Conservation (phyloP, 2,888 invertebrate species). For the Drosophila demipolita region DNA sequence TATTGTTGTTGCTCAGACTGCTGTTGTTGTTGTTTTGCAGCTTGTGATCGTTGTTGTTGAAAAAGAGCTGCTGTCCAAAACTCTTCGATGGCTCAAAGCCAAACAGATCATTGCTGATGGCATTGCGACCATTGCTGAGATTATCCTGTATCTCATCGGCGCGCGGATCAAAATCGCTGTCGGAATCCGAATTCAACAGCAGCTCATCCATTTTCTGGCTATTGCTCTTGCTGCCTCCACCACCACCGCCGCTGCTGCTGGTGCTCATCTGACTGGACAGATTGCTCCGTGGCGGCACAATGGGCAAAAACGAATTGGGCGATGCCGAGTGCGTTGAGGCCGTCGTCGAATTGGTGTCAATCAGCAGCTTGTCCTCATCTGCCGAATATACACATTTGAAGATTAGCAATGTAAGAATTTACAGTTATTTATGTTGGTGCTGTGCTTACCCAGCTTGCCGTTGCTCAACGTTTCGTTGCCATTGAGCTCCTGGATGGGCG, state of each 20-base stretch:
- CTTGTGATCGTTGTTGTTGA: slow-evolving; percentile 84
- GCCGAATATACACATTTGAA: not conserved
- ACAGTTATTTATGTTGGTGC: not conserved
- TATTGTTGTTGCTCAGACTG: slow-evolving; percentile 75
- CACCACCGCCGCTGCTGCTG: slow-evolving; percentile 84
- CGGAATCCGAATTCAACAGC: slow-evolving; percentile 91
- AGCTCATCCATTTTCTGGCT: slow-evolving; percentile 92
- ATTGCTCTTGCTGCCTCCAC: slow-evolving; percentile 86
- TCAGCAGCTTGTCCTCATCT: slow-evolving; percentile 84
- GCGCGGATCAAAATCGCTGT: slow-evolving; percentile 95
- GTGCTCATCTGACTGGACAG: slow-evolving; percentile 86
- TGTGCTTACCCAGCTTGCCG: slow-evolving; percentile 69
- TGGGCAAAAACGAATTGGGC: slow-evolving; percentile 83
- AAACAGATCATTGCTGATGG: slow-evolving; percentile 84
- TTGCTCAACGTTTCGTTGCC: slow-evolving; percentile 65
- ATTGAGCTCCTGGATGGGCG: slow-evolving; percentile 68
- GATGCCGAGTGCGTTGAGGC: slow-evolving; percentile 75
- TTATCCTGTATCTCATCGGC: slow-evolving; percentile 89
- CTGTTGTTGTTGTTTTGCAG: slow-evolving; percentile 71
- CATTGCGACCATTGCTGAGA: slow-evolving; percentile 78
- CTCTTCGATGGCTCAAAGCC: slow-evolving; percentile 85
- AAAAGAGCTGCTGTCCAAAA: slow-evolving; percentile 85
- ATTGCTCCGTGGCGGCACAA: slow-evolving; percentile 84
- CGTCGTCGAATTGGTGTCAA: slow-evolving; percentile 83
- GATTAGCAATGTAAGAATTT: not conserved